Evolutionary conservation across 2,797 vertebrate species (phyloP).

Genomic region (Pogoniulus pusillus): DNA sequence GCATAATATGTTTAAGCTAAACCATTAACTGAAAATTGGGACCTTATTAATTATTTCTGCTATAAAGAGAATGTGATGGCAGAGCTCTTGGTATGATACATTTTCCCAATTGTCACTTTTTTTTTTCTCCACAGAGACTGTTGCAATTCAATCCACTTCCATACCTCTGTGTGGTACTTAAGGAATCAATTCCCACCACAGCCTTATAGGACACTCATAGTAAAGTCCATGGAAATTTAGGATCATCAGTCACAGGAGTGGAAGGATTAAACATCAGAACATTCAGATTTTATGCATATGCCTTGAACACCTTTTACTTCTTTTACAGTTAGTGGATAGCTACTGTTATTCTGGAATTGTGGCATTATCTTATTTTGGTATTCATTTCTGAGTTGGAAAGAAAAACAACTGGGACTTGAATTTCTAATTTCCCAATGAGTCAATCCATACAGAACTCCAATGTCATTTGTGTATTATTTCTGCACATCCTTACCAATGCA

Average conservation of each 20-base stretch:
- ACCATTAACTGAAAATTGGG: background rate
- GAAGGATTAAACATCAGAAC: background rate
- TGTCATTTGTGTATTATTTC: background rate
- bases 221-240: background rate
- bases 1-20: background rate
- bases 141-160: background rate
- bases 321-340: background rate
- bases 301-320: background rate
- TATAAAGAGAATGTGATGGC: background rate
- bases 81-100: background rate
- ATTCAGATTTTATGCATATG: background rate
- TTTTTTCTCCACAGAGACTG: rapidly evolving
- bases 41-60: background rate
- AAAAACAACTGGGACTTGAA: background rate
- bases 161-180: background rate
- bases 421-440: background rate
- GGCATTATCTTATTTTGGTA: background rate
- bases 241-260: background rate
- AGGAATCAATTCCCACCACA: background rate
- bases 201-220: background rate
- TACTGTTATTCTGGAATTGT: background rate
- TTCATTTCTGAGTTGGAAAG: background rate
- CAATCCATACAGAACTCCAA: background rate
- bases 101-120: background rate
- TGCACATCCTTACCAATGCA: background rate